phyloP scores from a whole-genome alignment of 1,140 invertebrate species.

The Tetragnatha versicolor region DNA sequence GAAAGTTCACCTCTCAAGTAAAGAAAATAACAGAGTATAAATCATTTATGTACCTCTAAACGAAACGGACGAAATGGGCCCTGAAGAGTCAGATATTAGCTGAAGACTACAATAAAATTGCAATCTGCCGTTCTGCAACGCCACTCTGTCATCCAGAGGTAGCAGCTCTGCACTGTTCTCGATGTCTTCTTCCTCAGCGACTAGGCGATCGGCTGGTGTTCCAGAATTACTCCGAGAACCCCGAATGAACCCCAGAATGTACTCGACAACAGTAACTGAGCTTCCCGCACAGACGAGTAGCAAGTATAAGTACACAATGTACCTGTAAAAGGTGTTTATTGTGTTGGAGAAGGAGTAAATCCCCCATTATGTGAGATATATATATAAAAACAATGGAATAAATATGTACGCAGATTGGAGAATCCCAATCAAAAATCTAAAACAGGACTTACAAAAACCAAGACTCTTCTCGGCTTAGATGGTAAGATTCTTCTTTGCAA shows the following conservation, averaged over 20 bases:
- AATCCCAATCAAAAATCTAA: neutral
- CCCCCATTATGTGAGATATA: neutral
- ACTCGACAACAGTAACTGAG: neutral
- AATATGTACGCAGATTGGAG: neutral
- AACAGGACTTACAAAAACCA: constrained; percentile 12
- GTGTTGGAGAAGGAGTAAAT: neutral
- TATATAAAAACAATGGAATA: neutral
- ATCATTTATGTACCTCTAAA: too few species aligned
- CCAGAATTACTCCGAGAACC: neutral
- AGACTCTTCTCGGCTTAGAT: neutral
- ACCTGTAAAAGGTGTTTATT: neutral
- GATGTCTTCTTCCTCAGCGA: neutral
- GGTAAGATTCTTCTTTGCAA: neutral
- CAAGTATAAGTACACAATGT: neutral
- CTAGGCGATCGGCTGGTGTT: neutral
- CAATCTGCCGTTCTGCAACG: neutral
- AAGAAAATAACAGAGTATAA: too few species aligned
- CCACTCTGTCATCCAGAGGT: neutral
- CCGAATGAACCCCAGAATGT: neutral
- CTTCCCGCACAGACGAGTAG: neutral
- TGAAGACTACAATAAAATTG: neutral
- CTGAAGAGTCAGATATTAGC: neutral
- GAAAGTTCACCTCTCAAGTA: too few species aligned
- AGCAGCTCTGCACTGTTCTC: neutral
- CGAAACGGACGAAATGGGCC: neutral